A percentile compares a stretch with the other conserved stretches of the same genome.
Evolutionary conservation across 92 coral and sea anemone genomes (phyloP).

Genomic region (Parazoanthus darwini): DNA sequence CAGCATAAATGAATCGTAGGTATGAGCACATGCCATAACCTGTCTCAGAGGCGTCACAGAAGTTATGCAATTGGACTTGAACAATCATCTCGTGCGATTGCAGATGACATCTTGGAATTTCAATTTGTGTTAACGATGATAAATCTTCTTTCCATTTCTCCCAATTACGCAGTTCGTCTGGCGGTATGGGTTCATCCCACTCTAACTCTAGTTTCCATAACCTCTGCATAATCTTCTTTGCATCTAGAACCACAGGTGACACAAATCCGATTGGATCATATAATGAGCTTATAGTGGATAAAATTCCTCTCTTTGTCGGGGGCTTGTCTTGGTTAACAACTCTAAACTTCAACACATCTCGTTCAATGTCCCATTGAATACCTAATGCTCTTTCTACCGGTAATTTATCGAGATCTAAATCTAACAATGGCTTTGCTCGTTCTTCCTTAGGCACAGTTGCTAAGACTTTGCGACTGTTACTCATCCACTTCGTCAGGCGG

Average conservation of each 20-base stretch:
- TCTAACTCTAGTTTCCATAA: slow-evolving; percentile 41
- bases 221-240: slow-evolving; percentile 54
- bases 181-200: slow-evolving; percentile 41
- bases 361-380: too few relatives aligned
- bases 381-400: background rate
- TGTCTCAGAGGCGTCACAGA: slow-evolving; percentile 51
- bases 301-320: slow-evolving; percentile 49
- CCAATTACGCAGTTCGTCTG: slow-evolving; percentile 31
- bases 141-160: slow-evolving; percentile 49
- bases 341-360: too few relatives aligned
- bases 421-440: background rate
- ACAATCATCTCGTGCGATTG: background rate
- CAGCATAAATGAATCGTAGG: slow-evolving; percentile 44
- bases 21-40: slow-evolving; percentile 55
- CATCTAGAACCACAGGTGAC: slow-evolving; percentile 51
- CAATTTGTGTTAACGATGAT: slow-evolving; percentile 33
- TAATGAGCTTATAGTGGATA: slow-evolving; percentile 47
- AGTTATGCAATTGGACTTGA: slow-evolving; percentile 43
- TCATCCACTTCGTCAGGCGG: slow-evolving; percentile 56
- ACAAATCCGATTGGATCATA: slow-evolving; percentile 57
- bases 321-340: background rate
- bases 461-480: slow-evolving; percentile 23
- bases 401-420: too few relatives aligned
- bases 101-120: slow-evolving; percentile 52
- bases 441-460: slow-evolving; percentile 42